Evolutionary conservation across 2,888 invertebrate genomes (phyloP).

Genomic region (Nephrocerus scutellatus): DNA sequence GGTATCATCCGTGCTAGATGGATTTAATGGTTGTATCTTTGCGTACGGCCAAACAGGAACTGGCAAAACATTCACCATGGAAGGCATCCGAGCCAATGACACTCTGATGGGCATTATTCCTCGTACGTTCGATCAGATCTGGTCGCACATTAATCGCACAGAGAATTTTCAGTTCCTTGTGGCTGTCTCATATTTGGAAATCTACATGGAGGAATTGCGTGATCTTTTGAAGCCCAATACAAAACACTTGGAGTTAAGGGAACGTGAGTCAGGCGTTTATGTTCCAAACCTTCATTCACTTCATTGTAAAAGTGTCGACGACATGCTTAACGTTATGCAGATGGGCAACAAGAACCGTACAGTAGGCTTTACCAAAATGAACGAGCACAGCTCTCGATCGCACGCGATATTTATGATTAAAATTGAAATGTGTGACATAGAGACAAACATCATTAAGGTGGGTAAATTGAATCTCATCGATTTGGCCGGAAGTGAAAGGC

Average conservation of each 20-base stretch:
- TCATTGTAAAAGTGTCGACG: slow-evolving; percentile 87
- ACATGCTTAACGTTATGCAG: slow-evolving; percentile 91
- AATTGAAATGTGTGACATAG: slow-evolving; percentile 83
- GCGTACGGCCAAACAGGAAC: slow-evolving; percentile 99
- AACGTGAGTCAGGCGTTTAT: slow-evolving; percentile 78
- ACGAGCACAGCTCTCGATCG: slow-evolving; percentile 94
- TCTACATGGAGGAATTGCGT: slow-evolving; percentile 87
- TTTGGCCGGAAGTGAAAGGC: slow-evolving; percentile 95
- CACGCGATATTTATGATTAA: slow-evolving; percentile 99
- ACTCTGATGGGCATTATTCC: slow-evolving; percentile 82
- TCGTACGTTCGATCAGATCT: slow-evolving; percentile 94
- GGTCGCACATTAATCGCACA: slow-evolving; percentile 84
- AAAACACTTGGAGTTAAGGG: slow-evolving; percentile 54
- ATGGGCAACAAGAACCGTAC: slow-evolving; percentile 90
- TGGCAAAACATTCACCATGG: slow-evolving; percentile 69
- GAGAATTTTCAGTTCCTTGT: slow-evolving; percentile 93
- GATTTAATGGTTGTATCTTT: slow-evolving; percentile 98
- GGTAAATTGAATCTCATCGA: slow-evolving; percentile 97
- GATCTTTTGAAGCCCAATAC: slow-evolving; percentile 61
- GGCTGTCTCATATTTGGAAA: slow-evolving; percentile 92
- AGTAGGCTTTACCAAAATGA: slow-evolving; percentile 96
- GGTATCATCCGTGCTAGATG: slow-evolving; percentile 90
- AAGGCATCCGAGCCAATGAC: slow-evolving; percentile 59
- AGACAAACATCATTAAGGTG: slow-evolving; percentile 58
- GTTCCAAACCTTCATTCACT: slow-evolving; percentile 92